Evolutionary conservation across 2,888 invertebrate species (phyloP), one percentile per base, ranked within the genome.

Genomic region (Nephrocerus scutellatus): DNA sequence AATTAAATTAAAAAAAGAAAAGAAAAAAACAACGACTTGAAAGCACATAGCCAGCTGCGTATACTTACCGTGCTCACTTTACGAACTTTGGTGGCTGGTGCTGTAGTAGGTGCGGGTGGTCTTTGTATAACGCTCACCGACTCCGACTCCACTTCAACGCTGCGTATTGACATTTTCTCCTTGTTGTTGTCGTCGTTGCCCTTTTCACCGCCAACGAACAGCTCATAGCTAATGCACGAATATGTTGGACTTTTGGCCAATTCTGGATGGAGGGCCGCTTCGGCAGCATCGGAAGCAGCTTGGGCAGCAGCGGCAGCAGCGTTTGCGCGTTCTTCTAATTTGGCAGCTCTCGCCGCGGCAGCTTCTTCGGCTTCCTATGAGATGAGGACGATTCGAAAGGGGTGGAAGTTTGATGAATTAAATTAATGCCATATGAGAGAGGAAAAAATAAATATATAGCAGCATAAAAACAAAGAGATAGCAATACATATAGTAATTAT

Each of bases 41-140:
- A 56, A 55, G 53, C 55, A 53, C 52, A 55, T 52, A 55, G 57
- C 57, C 55, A 57, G 57, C 52, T 63, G 58, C 70, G 54, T 57
- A 65, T 74, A 84, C 84, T 85, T 82, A 86, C 85, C 80, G 86
- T 82, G 79, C 86, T 86, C 79, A 90, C 89, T 84, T 90, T 91
- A 75, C 90, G 82, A 66, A 80, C 79, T 75, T 81, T 81, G 66
- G 73, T 71, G 60, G 72, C 70, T 54, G 64, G 63, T 66, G 68
- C 66, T 64, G 68, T 70, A 55, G 68, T 65, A 62, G 69, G 68
- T 70, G 69, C 68, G 60, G 66, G 65, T 67, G 67, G 68, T 68
- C 70, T 68, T 68, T 68, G 69, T 66, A 70, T 84, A 72, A 88
- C 89, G 79, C 85, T 86, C 77, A 88, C 81, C 73, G 89, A 88